A percentile compares a stretch with the other conserved stretches of the same genome.
These are phyloP conservation scores for Corythoichthys intestinalis DNA, from an alignment of 2,113 vertebrate species.

Conservation along the genomic window DNA sequence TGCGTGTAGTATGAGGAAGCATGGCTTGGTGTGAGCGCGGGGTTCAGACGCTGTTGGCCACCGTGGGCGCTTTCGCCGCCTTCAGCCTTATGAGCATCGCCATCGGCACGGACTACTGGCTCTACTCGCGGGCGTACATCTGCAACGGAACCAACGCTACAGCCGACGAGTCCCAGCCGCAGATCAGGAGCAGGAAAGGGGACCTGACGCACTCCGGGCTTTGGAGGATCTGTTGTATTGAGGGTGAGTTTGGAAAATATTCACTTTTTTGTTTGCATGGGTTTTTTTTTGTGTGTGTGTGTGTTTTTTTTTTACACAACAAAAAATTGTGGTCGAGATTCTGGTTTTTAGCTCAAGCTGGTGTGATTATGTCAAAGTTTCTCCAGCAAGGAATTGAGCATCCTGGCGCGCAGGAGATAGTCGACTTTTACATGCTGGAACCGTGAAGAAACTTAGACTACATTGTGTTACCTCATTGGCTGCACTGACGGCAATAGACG, in stretches of 20 bases:
- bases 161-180: conserved; percentile 77
- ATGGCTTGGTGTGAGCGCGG: conserved; percentile 86
- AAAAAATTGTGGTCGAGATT: too few relatives aligned
- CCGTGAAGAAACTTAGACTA: too few relatives aligned
- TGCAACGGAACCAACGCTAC: conserved; percentile 90
- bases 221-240: conserved; percentile 95
- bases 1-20: conserved; percentile 82
- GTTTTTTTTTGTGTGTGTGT: too few relatives aligned
- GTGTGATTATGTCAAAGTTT: too few relatives aligned
- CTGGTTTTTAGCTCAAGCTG: too few relatives aligned
- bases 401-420: too few relatives aligned
- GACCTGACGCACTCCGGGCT: conserved; percentile 93
- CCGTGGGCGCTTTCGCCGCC: conserved; percentile 90
- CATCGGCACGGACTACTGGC: conserved; percentile 97
- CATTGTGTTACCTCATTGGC: too few relatives aligned
- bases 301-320: too few relatives aligned
- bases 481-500: too few relatives aligned
- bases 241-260: conserved; percentile 75
- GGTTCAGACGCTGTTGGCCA: conserved; percentile 93
- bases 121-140: conserved; percentile 91
- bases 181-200: conserved; percentile 76
- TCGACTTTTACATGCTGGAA: too few relatives aligned
- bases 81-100: conserved; percentile 98
- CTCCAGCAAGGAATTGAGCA: too few relatives aligned
- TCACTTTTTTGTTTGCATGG: too few relatives aligned